Conservation (phyloP, 1,140 invertebrate species). For the Diorhabda carinulata region DNA sequence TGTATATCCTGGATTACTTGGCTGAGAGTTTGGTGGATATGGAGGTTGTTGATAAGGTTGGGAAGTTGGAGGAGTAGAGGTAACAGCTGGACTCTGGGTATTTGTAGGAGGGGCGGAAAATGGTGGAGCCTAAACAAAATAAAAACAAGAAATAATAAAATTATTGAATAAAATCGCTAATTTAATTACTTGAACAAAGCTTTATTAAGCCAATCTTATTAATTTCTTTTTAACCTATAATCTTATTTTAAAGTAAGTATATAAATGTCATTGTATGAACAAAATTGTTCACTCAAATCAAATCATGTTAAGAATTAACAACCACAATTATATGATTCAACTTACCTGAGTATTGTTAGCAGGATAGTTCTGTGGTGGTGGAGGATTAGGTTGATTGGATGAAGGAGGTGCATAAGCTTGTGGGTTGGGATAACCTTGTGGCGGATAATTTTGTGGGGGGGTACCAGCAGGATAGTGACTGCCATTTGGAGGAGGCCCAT, state of each 20-base stretch:
- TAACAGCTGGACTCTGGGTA: conserved; percentile 38
- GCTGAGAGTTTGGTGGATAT: conserved; percentile 43
- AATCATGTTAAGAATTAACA: too few relatives aligned
- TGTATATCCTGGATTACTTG: conserved; percentile 43
- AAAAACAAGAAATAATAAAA: conserved; percentile 31
- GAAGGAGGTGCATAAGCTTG: conserved; percentile 32
- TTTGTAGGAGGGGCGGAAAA: conserved; percentile 40
- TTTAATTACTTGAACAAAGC: too few relatives aligned
- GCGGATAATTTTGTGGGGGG: conserved; percentile 49
- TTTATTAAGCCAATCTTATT: too few relatives aligned
- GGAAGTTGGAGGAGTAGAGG: conserved; percentile 31
- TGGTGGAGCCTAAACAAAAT: conserved; percentile 30
- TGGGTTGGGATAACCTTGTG: conserved; percentile 41
- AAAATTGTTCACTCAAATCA: too few relatives aligned
- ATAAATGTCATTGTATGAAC: too few relatives aligned
- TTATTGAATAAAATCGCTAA: too few relatives aligned
- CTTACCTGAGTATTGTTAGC: conserved; percentile 43
- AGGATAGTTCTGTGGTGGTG: conserved; percentile 43
- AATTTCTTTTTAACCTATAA: too few relatives aligned
- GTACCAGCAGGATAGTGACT: conserved; percentile 41
- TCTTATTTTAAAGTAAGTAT: too few relatives aligned
- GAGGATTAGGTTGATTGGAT: conserved; percentile 32
- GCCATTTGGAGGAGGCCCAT: conserved; percentile 21
- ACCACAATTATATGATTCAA: background rate
- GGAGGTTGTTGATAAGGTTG: conserved; percentile 42